Percentiles rank a stretch among this genome's conserved stretches.
Conservation (phyloP, 2,888 invertebrate genomes). For the Platycnemis pennipes region DNA sequence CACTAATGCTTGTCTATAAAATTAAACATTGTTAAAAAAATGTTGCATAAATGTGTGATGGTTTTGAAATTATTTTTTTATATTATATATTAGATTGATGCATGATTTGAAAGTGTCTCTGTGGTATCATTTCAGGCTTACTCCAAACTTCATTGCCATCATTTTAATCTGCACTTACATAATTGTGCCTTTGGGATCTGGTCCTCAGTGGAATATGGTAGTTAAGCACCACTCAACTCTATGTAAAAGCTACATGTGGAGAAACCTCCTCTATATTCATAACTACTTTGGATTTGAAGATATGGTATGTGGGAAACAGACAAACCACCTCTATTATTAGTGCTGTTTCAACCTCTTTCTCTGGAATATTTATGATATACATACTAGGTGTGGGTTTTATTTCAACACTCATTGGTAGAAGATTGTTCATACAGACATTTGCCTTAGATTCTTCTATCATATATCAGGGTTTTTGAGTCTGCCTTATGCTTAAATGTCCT, state of each 20-base stretch:
- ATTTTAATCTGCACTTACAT: conserved; percentile 82
- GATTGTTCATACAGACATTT: no score
- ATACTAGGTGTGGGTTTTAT: no score
- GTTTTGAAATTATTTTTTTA: no score
- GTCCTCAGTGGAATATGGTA: conserved; percentile 83
- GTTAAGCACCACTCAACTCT: conserved; percentile 81
- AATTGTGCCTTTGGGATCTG: conserved; percentile 80
- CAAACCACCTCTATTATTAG: not conserved
- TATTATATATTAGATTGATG: no score
- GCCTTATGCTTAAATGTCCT: no score
- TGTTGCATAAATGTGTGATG: no score
- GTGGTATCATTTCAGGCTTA: conserved; percentile 77
- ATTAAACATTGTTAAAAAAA: no score
- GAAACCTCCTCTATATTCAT: conserved; percentile 82
- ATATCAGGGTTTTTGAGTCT: no score
- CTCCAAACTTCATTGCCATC: conserved; percentile 80
- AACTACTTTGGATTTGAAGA: conserved; percentile 83
- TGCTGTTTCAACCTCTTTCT: not conserved
- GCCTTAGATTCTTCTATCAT: no score
- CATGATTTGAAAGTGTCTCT: no score
- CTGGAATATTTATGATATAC: not conserved
- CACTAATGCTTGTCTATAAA: no score
- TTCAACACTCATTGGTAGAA: no score
- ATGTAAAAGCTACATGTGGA: conserved; percentile 82
- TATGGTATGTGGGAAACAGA: conserved; percentile 78